phyloP scores from a whole-genome alignment of 2,113 vertebrate species.

The Catharus fuscescens region DNA sequence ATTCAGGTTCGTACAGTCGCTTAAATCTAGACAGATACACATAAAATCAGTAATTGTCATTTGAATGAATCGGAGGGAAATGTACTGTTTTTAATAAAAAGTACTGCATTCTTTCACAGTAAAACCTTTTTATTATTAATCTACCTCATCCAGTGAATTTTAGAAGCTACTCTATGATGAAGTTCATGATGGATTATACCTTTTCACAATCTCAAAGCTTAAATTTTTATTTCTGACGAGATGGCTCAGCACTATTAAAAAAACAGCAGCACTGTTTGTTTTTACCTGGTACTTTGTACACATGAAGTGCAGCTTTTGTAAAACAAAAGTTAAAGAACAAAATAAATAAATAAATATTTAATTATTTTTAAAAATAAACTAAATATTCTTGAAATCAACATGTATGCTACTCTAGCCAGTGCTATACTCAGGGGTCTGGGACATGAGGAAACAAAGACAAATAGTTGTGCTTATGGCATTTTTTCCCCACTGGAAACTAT shows the following conservation, averaged over 20 bases:
- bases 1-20: not conserved
- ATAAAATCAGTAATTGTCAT: not conserved
- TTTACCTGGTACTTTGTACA: not conserved
- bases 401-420: not conserved
- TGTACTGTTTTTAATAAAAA: not conserved
- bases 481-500: not conserved
- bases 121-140: not conserved
- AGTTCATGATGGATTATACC: not conserved
- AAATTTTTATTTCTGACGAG: not conserved
- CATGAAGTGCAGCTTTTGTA: not conserved
- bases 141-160: not conserved
- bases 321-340: not conserved
- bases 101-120: not conserved
- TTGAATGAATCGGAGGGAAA: not conserved
- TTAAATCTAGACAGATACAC: not conserved
- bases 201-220: not conserved
- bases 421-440: not conserved
- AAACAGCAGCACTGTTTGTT: not conserved
- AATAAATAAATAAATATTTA: not conserved
- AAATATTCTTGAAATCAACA: not conserved
- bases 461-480: not conserved
- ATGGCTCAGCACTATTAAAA: not conserved
- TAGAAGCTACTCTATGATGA: not conserved
- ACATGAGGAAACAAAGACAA: not conserved
- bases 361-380: not conserved